phyloP scores from a whole-genome alignment of 1,140 invertebrate species.

The Periplaneta americana region DNA sequence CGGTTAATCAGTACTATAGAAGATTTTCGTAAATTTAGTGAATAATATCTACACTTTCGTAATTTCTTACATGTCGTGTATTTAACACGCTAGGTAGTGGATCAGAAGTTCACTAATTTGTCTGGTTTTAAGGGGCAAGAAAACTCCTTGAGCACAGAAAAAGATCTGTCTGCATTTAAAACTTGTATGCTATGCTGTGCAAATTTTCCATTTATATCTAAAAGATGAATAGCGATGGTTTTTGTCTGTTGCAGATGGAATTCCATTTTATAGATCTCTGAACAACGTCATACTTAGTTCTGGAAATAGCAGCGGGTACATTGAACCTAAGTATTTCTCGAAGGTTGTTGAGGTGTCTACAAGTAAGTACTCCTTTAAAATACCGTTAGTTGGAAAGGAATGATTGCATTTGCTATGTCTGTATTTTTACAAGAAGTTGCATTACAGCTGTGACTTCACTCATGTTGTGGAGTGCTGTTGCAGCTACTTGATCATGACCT shows the following conservation, averaged over 20 bases:
- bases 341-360: constrained; percentile 1
- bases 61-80: background rate
- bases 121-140: background rate
- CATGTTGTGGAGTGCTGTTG: too few species aligned
- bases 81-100: too few species aligned
- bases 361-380: too few species aligned
- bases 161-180: background rate
- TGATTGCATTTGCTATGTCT: too few species aligned
- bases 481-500: too few species aligned
- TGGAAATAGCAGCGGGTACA: background rate
- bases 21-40: too few species aligned
- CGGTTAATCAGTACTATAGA: too few species aligned
- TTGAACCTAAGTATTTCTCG: constrained; percentile 10
- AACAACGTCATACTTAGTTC: constrained; percentile 16
- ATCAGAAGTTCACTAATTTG: too few species aligned
- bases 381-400: too few species aligned
- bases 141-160: background rate
- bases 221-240: background rate
- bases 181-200: background rate
- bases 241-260: constrained; percentile 10
- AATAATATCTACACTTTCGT: background rate
- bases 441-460: too few species aligned
- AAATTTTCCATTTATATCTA: background rate
- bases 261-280: constrained; percentile 10
- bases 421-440: too few species aligned